Percentiles rank a stretch among this genome's conserved stretches.
Evolutionary conservation across 2,797 vertebrate genomes (phyloP).

Genomic region (Mareca strepera): DNA sequence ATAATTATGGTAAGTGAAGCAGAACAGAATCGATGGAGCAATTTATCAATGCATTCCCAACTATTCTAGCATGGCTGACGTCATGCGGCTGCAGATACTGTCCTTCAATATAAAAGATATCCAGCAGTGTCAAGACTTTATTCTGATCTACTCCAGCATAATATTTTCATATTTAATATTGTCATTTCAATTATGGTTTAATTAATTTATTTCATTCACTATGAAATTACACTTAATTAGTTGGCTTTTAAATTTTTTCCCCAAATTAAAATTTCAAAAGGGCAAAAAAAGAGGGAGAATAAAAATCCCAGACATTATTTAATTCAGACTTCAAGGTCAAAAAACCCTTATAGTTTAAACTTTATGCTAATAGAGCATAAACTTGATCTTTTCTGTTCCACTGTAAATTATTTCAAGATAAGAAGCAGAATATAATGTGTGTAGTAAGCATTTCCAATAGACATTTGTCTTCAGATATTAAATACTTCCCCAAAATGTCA

Average conservation of each 20-base stretch:
- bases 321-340: conserved; percentile 72
- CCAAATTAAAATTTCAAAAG: conserved; percentile 68
- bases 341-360: conserved; percentile 61
- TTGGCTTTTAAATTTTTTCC: conserved; percentile 62
- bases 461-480: conserved; percentile 66
- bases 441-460: conserved; percentile 68
- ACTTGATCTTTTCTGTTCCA: conserved; percentile 55
- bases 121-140: conserved; percentile 75
- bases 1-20: conserved; percentile 98
- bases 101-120: conserved; percentile 80
- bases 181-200: conserved; percentile 80
- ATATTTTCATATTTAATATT: conserved; percentile 78
- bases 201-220: conserved; percentile 81
- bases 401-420: conserved; percentile 61
- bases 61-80: conserved; percentile 82
- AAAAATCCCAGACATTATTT: conserved; percentile 62
- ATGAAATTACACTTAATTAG: conserved; percentile 72
- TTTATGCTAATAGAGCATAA: conserved; percentile 63
- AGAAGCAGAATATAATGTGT: conserved; percentile 54
- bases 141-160: conserved; percentile 79
- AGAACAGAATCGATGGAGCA: conserved; percentile 90
- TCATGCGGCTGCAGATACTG: conserved; percentile 83
- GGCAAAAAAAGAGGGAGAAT: conserved; percentile 48
- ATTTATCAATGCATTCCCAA: conserved; percentile 91
- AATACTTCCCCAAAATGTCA: conserved; percentile 68